Base-by-base conservation (phyloP, 2,113 vertebrate genomes). In the Microtus ochrogaster region DNA sequence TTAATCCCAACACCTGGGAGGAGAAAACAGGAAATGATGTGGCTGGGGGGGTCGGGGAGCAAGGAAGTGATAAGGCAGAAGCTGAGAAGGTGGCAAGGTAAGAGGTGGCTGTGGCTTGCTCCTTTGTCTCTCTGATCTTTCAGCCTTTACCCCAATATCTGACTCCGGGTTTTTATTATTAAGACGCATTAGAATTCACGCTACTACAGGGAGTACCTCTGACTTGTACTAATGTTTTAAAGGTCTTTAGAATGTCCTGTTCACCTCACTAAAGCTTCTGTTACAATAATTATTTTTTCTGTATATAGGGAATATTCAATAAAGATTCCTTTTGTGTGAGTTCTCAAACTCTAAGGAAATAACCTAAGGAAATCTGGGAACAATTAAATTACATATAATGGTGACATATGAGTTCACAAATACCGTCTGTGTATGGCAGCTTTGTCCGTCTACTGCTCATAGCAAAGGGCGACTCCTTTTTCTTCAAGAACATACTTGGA, bases 311-410 rank as follows among this genome's bases (percentile, higher is more conserved):
- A 72, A 55, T 44, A 55, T 44, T 78, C 89, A 65, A 33, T 52
- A 81, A 72, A 70, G 26, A 73, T 19, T 36, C 22, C 70, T 70
- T 95, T 66, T 44, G 12, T n/a, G 21, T 76, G 47, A 7, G 22
- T 88, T 95, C 77, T 92, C 76, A 81, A 76, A 92, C 90, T 90
- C 76, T 81, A 63, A 94, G 16, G 63, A 72, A 70, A 52, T 66
- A 39, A 76, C 0, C 73, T 61, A 96, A 92, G 33, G 63, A 95
- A 81, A 44, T 66, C 72, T 77, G 12, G 36, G 26, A n/a, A 96
- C 44, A 97, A 96, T 89, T 94, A 87, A 94, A 85, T 77, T 84
- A 87, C 58, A 90, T 0, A 0, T 76, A 84, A 95, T 33, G 41
- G 85, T 65, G 19, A 47, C 19, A 30, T 5, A 79, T 1, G 19